Evolutionary conservation across 2,797 vertebrate genomes (phyloP).

Genomic region (Pseudotriccus pelzelni): DNA sequence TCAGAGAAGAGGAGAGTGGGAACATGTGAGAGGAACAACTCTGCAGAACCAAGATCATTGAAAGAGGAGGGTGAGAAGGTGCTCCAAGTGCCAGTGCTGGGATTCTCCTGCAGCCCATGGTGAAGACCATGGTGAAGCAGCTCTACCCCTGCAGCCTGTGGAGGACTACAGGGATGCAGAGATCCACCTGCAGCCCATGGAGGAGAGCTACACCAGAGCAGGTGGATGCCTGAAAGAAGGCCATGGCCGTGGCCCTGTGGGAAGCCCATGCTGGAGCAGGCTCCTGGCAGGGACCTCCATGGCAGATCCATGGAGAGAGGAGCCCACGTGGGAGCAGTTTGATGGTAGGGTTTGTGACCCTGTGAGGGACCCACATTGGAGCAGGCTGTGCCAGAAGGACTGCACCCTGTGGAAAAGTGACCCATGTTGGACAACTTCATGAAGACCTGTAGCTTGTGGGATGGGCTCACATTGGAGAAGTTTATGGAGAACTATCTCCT

Average conservation of each 20-base stretch:
- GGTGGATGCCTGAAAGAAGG: neutral
- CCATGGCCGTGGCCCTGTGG: neutral
- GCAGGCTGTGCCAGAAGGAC: neutral
- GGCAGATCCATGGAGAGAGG: neutral
- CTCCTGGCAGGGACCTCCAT: neutral
- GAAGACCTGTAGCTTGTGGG: neutral
- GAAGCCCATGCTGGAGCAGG: neutral
- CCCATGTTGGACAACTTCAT: neutral
- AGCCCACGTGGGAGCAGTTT: neutral
- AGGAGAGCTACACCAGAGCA: neutral
- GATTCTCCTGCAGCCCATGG: neutral
- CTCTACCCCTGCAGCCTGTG: neutral
- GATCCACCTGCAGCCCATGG: neutral
- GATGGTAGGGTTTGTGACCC: neutral
- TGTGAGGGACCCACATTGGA: neutral
- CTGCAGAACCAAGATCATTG: neutral
- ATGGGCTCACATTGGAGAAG: neutral
- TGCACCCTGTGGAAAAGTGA: neutral
- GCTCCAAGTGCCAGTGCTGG: neutral
- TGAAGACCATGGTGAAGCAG: neutral
- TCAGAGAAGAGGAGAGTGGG: neutral
- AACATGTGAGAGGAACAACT: neutral
- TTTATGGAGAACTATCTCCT: neutral
- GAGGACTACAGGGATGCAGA: neutral
- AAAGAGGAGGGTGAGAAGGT: too few species aligned